Conservation (phyloP, 1,140 invertebrate genomes). For the Mizuhopecten yessoensis region DNA sequence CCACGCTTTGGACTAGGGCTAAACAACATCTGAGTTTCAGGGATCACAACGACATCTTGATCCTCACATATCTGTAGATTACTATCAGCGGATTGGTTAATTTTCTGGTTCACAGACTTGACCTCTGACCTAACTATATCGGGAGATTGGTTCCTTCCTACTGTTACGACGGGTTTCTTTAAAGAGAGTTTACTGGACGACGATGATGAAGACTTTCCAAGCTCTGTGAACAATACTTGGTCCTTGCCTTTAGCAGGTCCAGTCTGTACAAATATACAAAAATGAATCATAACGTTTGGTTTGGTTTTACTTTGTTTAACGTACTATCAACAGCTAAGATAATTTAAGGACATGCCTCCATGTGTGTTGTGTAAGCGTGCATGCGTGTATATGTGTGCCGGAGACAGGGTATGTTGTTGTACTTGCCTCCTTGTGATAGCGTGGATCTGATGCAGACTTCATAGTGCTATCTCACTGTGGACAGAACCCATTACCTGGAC, state of each 20-base stretch:
- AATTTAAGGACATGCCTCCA: no score
- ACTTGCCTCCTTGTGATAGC: no score
- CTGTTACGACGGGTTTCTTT: conserved; percentile 13
- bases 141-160: not conserved
- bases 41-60: conserved; percentile 49
- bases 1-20: not conserved
- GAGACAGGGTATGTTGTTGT: no score
- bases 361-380: no score
- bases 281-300: not conserved
- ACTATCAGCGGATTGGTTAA: not conserved
- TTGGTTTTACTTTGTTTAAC: no score
- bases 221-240: conserved; percentile 44
- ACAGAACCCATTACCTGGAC: no score
- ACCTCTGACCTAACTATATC: no score
- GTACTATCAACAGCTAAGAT: no score
- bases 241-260: not conserved
- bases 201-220: conserved; percentile 27
- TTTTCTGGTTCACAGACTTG: not conserved
- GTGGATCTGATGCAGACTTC: no score
- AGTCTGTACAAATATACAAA: not conserved
- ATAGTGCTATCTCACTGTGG: no score
- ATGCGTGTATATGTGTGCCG: no score
- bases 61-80: not conserved
- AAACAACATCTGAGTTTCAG: conserved; percentile 59
- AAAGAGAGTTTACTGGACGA: conserved; percentile 24